A percentile compares a stretch with the other conserved stretches of the same genome.
phyloP scores from a whole-genome alignment of 1,140 invertebrate genomes.

The Drosophila asahinai region DNA sequence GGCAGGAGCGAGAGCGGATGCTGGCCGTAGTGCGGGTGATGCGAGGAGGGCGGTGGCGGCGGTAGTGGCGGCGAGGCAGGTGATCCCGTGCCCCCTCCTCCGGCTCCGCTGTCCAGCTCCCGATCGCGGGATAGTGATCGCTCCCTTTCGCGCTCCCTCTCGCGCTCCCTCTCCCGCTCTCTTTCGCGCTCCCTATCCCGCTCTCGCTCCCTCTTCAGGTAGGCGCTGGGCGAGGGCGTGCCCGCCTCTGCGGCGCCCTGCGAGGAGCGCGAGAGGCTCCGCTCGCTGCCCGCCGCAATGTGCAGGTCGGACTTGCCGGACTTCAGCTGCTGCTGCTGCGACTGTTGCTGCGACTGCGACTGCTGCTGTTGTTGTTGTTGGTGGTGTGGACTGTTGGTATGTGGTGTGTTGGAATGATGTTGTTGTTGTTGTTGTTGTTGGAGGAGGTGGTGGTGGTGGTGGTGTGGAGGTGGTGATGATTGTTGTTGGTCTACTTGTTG shows the following conservation, averaged over 20 bases:
- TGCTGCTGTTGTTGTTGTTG: constrained; percentile 46
- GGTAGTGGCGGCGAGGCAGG: constrained; percentile 28
- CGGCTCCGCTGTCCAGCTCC: constrained; percentile 40
- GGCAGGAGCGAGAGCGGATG: constrained; percentile 65
- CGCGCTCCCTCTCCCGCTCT: constrained; percentile 24
- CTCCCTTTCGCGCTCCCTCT: constrained; percentile 50
- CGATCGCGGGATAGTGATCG: constrained; percentile 52
- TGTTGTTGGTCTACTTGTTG: constrained; percentile 58
- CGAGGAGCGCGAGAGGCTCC: constrained; percentile 62
- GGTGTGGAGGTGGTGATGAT: constrained; percentile 30
- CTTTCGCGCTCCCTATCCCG: constrained; percentile 36
- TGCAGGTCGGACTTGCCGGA: constrained; percentile 39
- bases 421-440: constrained; percentile 64
- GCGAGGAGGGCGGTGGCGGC: constrained; percentile 54
- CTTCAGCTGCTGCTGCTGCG: constrained; percentile 34
- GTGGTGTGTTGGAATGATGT: constrained; percentile 74
- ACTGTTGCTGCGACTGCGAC: constrained; percentile 23
- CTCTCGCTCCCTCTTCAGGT: constrained; percentile 38
- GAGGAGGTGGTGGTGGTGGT: constrained; percentile 56
- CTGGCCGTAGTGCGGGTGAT: constrained; percentile 68
- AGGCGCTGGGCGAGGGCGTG: constrained; percentile 58
- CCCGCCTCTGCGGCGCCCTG: constrained; percentile 42
- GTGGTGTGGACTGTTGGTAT: constrained; percentile 54
- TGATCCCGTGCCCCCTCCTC: constrained; percentile 21
- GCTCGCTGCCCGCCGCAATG: constrained; percentile 51